Base-by-base conservation (phyloP, 2,888 invertebrate genomes). In the Germaria angustata region DNA sequence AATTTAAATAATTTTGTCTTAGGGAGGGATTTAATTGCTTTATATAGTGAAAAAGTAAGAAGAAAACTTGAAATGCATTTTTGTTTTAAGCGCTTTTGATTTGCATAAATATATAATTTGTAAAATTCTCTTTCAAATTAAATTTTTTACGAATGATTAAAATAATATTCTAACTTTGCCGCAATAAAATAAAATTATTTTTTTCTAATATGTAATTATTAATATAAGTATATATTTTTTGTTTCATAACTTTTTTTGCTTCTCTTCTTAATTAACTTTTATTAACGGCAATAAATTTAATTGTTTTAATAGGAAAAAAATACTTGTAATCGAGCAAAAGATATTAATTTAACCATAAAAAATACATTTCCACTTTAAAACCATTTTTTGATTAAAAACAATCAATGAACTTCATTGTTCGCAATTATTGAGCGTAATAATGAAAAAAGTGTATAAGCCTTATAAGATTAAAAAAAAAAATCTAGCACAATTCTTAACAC, bases 251-350 rank as follows among this genome's bases (percentile, higher is more conserved):
- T 28, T 24, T 39, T 41, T 24, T 24, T 3, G 20, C 4, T 57
- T 11, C 9, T 39, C n/a, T 11, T 41, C 6, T 20, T 55, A 53
- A 68, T 41, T 24, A 71, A 59, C 3, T 28, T 39, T 72, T 49
- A 72, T 72, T 59, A 61, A 51, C 51, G 36, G n/a, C 3, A 28
- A 39, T 59, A 49, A 49, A 9, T 28, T 39, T 49, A 55, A 72
- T 28, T 49, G 49, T 59, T 49, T 34, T n/a, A 4, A 20, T 13
- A 3, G 17, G 51, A 28, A 34, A 36, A 57, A 15, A 46, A 20
- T 22, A 24, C n/a, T 32, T 32, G 44, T 39, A 41, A 53, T 32
- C 22, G 17, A 49, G n/a, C 11, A 73, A 63, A 41, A 53, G 4
- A 7, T 22, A 53, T 63, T 63, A 53, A 63, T 49, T 46, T 49